Base-by-base conservation (phyloP, 92 coral and sea anemone species). In the Plumapathes pennacea region DNA sequence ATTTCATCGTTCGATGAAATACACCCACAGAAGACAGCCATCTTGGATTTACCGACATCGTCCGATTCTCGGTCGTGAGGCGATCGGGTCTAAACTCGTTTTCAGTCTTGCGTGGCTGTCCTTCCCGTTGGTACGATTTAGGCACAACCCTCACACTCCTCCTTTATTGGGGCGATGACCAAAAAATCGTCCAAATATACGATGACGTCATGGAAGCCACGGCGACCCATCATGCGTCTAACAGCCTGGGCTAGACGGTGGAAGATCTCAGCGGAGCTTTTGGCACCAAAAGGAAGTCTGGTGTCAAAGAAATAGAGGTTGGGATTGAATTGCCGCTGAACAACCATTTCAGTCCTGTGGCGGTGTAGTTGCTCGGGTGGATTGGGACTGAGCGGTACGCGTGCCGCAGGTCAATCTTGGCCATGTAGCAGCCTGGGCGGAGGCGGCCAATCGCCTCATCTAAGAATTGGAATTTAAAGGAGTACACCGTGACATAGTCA, bases 121-220 rank as follows among this genome's bases (percentile, higher is more conserved):
- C n/a, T n/a, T n/a, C n/a, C n/a, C n/a, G n/a, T n/a, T n/a, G n/a
- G n/a, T n/a, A n/a, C n/a, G n/a, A n/a, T n/a, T n/a, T n/a, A n/a
- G n/a, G n/a, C n/a, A n/a, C n/a, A n/a, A n/a, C n/a, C n/a, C n/a
- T n/a, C n/a, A 20, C 71, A 67, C 49, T 52, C 56, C 7, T 23
- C 10, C 41, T 33, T 26, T 25, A 37, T 67, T 38, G 50, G 57
- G 11, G 50, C 73, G 27, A 65, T 38, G 31, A 52, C 50, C 7
- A 65, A 38, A 54, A 65, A 65, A 28, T 65, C 62, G 31, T 65
- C 62, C 23, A 65, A 41, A 38, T 51, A 65, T 12, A 37, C 73
- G 10, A 65, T 26, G 13, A 65, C 19, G 4, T 50, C 25, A 11
- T 2, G 4, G 10, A 46, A 62, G 25, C 69, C 69, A 14, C 46